phyloP scores from a whole-genome alignment of 2,113 vertebrate species.

The Cynoglossus semilaevis region DNA sequence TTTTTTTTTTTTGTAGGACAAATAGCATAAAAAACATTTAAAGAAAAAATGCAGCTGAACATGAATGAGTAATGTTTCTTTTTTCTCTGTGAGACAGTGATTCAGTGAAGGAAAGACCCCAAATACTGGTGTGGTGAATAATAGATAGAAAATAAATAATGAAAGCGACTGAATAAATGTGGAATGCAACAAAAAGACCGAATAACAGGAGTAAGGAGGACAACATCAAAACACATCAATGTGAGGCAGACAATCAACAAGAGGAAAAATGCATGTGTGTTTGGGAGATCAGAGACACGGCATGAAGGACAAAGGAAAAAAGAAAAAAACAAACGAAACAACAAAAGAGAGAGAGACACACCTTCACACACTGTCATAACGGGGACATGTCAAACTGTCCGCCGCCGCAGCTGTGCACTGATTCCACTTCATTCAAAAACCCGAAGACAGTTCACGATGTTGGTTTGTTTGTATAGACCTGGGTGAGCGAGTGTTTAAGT shows the following conservation, averaged over 20 bases:
- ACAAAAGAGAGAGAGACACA: background rate
- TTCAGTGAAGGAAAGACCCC: too few relatives aligned
- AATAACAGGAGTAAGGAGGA: too few relatives aligned
- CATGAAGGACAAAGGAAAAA: slow-evolving; percentile 12
- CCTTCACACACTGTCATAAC: background rate
- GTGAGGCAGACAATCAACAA: too few relatives aligned
- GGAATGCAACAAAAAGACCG: too few relatives aligned
- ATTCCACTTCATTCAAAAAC: background rate
- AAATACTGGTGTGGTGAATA: too few relatives aligned
- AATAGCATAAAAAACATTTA: background rate
- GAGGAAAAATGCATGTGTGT: slow-evolving; percentile 3
- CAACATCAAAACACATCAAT: too few relatives aligned
- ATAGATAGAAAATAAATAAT: too few relatives aligned
- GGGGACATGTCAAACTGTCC: slow-evolving; percentile 1
- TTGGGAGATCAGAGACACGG: slow-evolving; percentile 19
- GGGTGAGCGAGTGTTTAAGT: slow-evolving; percentile 12
- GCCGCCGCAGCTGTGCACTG: background rate
- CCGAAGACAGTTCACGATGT: background rate
- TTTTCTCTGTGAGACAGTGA: background rate
- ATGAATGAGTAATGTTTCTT: background rate
- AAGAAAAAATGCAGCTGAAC: background rate
- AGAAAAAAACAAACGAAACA: background rate
- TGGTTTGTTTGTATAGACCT: slow-evolving; percentile 2
- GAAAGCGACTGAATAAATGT: too few relatives aligned
- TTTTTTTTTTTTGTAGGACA: background rate